A percentile compares a stretch with the other conserved stretches of the same genome.
These are phyloP conservation scores for Scaptomyza hsui DNA, from an alignment of 1,140 invertebrate genomes.

Conservation along the genomic window DNA sequence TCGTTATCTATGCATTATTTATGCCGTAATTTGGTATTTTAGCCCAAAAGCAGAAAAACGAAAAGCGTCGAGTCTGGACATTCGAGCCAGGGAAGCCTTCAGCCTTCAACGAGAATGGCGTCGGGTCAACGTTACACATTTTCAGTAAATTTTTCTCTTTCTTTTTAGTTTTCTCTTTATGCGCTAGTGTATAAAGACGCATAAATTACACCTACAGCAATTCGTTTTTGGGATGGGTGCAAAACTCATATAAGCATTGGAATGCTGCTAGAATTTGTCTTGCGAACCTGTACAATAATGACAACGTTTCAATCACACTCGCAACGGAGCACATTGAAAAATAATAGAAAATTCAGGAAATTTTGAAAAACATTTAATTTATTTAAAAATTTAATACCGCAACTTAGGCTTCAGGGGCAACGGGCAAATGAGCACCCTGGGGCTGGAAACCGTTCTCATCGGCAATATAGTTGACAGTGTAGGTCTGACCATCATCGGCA, in stretches of 20 bases:
- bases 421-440: slow-evolving; percentile 86
- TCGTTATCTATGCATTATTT: slow-evolving; percentile 83
- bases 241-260: slow-evolving; percentile 39
- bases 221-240: slow-evolving; percentile 35
- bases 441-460: slow-evolving; percentile 89
- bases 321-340: too few relatives aligned
- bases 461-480: slow-evolving; percentile 59
- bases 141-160: slow-evolving; percentile 55
- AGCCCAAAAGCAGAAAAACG: slow-evolving; percentile 81
- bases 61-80: slow-evolving; percentile 60
- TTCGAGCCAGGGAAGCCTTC: slow-evolving; percentile 17
- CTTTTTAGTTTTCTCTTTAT: neutral
- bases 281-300: slow-evolving; percentile 20
- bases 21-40: slow-evolving; percentile 83
- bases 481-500: slow-evolving; percentile 54
- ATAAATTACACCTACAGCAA: slow-evolving; percentile 78
- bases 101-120: slow-evolving; percentile 45
- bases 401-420: slow-evolving; percentile 81
- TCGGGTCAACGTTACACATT: slow-evolving; percentile 79
- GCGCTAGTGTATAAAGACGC: slow-evolving; percentile 57
- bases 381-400: neutral
- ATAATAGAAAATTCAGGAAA: neutral
- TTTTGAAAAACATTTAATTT: neutral
- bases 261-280: slow-evolving; percentile 21
- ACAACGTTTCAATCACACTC: neutral